phyloP scores from a whole-genome alignment of 2,888 invertebrate genomes.

The Lymantria monacha region DNA sequence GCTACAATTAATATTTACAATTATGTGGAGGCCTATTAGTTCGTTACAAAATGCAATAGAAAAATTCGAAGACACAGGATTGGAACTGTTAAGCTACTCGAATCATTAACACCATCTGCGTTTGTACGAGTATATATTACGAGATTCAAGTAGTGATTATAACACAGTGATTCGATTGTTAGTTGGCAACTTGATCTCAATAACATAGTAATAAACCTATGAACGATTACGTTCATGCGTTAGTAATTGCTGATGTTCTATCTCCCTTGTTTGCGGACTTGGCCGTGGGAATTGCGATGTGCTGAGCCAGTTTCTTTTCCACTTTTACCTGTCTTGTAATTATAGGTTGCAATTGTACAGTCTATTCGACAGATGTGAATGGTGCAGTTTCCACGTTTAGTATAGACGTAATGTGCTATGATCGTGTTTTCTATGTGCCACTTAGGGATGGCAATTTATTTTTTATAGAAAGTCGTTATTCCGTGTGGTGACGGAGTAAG shows the following conservation, averaged over 20 bases:
- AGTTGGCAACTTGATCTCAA: conserved; percentile 13
- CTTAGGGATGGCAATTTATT: not conserved
- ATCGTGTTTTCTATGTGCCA: not conserved
- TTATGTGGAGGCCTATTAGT: too few relatives aligned
- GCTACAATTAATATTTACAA: too few relatives aligned
- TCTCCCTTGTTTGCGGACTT: conserved; percentile 49
- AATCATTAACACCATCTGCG: too few relatives aligned
- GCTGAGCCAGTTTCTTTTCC: conserved; percentile 48
- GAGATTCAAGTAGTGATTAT: not conserved
- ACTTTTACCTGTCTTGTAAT: conserved; percentile 53
- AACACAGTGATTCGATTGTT: conserved; percentile 4
- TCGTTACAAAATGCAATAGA: too few relatives aligned
- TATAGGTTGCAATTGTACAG: conserved; percentile 31
- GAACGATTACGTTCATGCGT: conserved; percentile 30
- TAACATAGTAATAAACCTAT: conserved; percentile 13
- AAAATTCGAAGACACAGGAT: too few relatives aligned
- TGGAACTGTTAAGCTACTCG: too few relatives aligned
- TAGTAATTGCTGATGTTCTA: conserved; percentile 39
- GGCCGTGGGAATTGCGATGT: conserved; percentile 61
- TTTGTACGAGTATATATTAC: not conserved
- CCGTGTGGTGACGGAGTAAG: too few relatives aligned
- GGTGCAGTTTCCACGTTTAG: not conserved
- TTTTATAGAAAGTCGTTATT: too few relatives aligned
- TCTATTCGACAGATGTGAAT: conserved; percentile 10
- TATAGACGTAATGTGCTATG: not conserved